Conservation (phyloP, 2,113 vertebrate genomes). For the Peucedramus taeniatus region DNA sequence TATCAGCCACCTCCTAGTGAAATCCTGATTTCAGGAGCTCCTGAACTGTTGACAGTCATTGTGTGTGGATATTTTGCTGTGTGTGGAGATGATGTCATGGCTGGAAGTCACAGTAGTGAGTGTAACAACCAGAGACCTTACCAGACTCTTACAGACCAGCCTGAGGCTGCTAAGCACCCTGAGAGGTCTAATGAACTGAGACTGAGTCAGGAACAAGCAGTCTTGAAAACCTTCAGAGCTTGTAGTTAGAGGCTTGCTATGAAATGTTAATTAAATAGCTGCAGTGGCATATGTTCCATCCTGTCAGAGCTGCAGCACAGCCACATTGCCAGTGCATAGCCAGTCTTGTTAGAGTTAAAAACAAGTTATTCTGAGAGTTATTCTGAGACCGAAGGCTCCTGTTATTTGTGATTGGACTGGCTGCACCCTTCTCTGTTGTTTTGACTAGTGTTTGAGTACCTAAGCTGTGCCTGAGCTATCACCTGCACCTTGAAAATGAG, state of each 20-base stretch:
- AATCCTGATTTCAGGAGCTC: neutral
- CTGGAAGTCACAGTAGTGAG: neutral
- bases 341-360: neutral
- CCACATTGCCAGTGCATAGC: neutral
- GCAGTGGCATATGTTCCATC: neutral
- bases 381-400: neutral
- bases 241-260: neutral
- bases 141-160: neutral
- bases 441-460: neutral
- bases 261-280: constrained; percentile 43
- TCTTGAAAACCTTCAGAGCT: constrained; percentile 20
- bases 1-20: neutral
- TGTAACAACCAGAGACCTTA: neutral
- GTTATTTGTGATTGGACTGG: neutral
- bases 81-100: neutral
- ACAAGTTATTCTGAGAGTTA: too few species aligned
- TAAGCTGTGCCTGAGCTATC: neutral
- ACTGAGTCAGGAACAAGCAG: neutral
- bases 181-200: constrained; percentile 35
- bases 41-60: neutral
- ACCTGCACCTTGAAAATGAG: neutral
- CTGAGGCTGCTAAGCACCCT: neutral
- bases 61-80: neutral
- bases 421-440: neutral
- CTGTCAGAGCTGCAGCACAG: neutral